Evolutionary conservation across 2,113 vertebrate genomes (phyloP).

Genomic region (Morone chrysops): DNA sequence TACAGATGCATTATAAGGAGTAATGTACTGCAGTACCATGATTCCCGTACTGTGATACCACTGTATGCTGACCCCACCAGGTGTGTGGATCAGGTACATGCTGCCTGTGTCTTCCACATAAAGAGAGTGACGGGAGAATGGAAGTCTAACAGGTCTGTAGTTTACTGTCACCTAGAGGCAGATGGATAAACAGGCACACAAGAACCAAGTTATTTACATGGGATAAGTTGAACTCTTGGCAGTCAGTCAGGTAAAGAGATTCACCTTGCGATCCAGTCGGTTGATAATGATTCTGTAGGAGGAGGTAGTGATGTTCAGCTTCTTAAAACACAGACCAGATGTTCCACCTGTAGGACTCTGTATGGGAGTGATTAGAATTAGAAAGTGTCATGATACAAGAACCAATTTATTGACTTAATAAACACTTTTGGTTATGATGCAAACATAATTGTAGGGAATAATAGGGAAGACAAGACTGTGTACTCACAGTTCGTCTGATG

Average conservation of each 20-base stretch:
- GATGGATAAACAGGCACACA: constrained; percentile 1
- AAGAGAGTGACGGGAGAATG: constrained; percentile 89
- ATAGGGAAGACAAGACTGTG: constrained; percentile 13
- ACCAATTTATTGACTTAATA: neutral
- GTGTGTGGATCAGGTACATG: constrained; percentile 93
- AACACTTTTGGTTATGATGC: neutral
- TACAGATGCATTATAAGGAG: constrained; percentile 83
- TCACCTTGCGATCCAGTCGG: constrained; percentile 92
- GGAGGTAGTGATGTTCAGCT: constrained; percentile 92
- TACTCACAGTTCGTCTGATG: constrained; percentile 92
- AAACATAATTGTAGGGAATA: neutral
- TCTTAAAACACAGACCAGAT: constrained; percentile 96
- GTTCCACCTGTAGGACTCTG: constrained; percentile 90
- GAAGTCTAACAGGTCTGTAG: constrained; percentile 88
- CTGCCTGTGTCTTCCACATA: constrained; percentile 94
- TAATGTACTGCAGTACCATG: constrained; percentile 91
- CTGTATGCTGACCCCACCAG: constrained; percentile 92
- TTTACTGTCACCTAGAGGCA: constrained; percentile 90
- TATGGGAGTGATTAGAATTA: constrained; percentile 11
- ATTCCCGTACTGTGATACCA: constrained; percentile 98
- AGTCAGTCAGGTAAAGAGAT: neutral
- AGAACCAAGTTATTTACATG: neutral
- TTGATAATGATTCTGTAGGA: constrained; percentile 89
- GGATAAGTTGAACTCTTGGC: neutral
- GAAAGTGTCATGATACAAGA: neutral